phyloP scores from a whole-genome alignment of 2,797 vertebrate genomes.

The Pantherophis alleghaniensis region DNA sequence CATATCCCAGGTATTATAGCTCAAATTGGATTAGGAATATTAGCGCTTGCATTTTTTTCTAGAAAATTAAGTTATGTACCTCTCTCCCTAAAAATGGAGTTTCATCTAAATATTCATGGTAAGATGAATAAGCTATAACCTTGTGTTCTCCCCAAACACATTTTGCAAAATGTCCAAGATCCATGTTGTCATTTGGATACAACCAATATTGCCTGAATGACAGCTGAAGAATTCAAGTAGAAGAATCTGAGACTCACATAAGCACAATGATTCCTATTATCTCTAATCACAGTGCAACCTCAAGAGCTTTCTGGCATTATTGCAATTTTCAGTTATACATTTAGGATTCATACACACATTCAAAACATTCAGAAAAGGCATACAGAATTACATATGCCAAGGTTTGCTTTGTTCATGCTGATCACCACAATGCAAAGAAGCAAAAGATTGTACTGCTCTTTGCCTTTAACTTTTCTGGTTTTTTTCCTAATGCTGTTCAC shows the following conservation, averaged over 20 bases:
- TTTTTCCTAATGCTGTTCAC: constrained; percentile 56
- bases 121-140: not conserved
- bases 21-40: constrained; percentile 8
- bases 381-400: constrained; percentile 35
- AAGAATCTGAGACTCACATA: not conserved
- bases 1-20: not conserved
- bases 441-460: constrained; percentile 33
- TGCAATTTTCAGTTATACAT: constrained; percentile 45
- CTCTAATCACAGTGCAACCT: not conserved
- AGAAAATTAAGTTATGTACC: not conserved
- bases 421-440: constrained; percentile 55
- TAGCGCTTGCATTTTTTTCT: constrained; percentile 24
- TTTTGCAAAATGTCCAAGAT: not conserved
- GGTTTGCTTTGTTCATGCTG: constrained; percentile 42
- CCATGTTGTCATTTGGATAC: no score
- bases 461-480: constrained; percentile 43
- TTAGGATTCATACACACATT: constrained; percentile 49
- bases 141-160: not conserved
- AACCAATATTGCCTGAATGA: not conserved
- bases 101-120: not conserved
- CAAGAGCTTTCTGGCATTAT: not conserved
- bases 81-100: not conserved
- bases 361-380: constrained; percentile 34
- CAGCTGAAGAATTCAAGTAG: not conserved
- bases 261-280: not conserved